Conservation (phyloP, 2,888 invertebrate species). For the Drosophila vallismaia region DNA sequence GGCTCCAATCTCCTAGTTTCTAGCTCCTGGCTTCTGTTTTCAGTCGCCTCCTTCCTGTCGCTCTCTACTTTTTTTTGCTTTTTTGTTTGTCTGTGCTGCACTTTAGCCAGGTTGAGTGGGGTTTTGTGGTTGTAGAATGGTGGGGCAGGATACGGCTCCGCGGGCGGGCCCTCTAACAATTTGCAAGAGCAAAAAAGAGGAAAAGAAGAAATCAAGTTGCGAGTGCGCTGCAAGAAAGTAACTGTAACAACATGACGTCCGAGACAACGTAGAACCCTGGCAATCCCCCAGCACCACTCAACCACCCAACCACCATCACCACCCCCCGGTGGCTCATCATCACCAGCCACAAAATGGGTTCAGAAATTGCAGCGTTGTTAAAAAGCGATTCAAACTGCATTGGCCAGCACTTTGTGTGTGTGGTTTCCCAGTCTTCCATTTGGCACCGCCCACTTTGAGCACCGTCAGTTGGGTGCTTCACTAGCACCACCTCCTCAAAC, state of each 20-base stretch:
- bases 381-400: constrained; percentile 74
- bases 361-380: constrained; percentile 80
- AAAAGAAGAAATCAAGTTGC: constrained; percentile 35
- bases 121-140: constrained; percentile 12
- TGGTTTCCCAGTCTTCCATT: neutral
- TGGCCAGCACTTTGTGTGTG: constrained; percentile 54
- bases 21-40: constrained; percentile 36
- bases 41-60: constrained; percentile 28
- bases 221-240: constrained; percentile 71
- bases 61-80: constrained; percentile 8
- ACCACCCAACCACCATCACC: constrained; percentile 8
- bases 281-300: constrained; percentile 6
- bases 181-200: constrained; percentile 52
- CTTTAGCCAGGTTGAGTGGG: constrained; percentile 39
- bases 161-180: constrained; percentile 68
- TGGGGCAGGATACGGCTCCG: constrained; percentile 38
- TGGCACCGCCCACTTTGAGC: neutral
- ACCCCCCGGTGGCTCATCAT: constrained; percentile 36
- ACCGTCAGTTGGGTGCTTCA: neutral
- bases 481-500: neutral
- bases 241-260: constrained; percentile 75
- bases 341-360: constrained; percentile 42
- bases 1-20: constrained; percentile 16
- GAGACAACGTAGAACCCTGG: constrained; percentile 35
- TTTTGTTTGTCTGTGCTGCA: constrained; percentile 45